Evolutionary conservation across 2,113 vertebrate genomes (phyloP), one percentile per base, ranked within the genome.

Genomic region (Noctilio leporinus): DNA sequence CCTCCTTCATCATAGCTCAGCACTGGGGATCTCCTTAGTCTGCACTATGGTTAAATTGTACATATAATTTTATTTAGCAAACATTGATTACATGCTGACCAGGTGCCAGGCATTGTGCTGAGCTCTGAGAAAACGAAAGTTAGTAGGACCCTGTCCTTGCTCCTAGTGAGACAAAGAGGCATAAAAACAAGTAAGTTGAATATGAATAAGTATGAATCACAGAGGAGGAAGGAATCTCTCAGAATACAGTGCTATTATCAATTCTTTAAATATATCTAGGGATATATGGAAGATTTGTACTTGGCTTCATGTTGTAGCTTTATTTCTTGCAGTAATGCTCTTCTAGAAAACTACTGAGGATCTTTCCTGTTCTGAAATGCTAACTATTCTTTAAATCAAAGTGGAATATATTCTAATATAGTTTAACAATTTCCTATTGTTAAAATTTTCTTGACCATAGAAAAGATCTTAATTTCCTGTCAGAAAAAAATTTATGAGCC

Each of bases 261-360:
- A 83, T 81, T 88, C 30, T 93, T 88, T 86, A 75, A 96, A 89
- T 4, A 75, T 94, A 84, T 94, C 91, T 20, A 76, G 45, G 17
- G 55, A 94, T 93, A 80, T 94, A 81, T 91, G 38, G 24, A 5
- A 87, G 87, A 78, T 69, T 35, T 51, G n/a, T 76, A 59, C 90
- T 95, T 69, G 43, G 16, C 62, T 92, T 28, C 9, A 53, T 35
- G 20, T 89, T 91, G 15, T 89, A 40, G 38, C 28, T 78, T 82
- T 64, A 76, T 81, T 67, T 17, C 17, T 72, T 86, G 89, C 10
- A 64, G 17, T 51, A 73, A 55, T 2, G 5, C 47, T 81, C 69
- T 86, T 93, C 43, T 85, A 93, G 47, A 91, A 72, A 69, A 81
- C 20, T 82, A 69, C 3, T 0, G 22, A 90, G 47, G 45, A 83